These are phyloP conservation scores for Chloroclysta siterata DNA, from an alignment of 2,888 invertebrate species.

Conservation along the genomic window DNA sequence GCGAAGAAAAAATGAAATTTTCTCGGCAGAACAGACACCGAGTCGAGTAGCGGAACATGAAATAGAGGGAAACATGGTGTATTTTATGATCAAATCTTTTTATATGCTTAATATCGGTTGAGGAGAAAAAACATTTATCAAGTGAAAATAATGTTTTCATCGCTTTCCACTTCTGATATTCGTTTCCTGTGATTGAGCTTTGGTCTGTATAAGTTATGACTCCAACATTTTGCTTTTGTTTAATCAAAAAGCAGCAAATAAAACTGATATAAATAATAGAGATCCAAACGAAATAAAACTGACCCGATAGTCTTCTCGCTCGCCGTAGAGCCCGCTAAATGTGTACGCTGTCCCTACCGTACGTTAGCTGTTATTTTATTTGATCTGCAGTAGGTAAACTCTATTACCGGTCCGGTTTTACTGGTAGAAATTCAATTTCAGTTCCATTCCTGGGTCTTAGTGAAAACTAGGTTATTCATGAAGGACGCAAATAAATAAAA, in stretches of 20 bases:
- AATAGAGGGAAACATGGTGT: constrained; percentile 57
- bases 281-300: constrained; percentile 36
- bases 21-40: constrained; percentile 67
- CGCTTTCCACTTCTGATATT: constrained; percentile 14
- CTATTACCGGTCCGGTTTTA: constrained; percentile 78
- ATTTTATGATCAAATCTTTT: constrained; percentile 37
- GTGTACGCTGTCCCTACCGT: constrained; percentile 55
- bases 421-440: constrained; percentile 78
- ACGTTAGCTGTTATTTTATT: constrained; percentile 74
- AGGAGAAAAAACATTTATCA: constrained; percentile 26
- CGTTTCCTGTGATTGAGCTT: constrained; percentile 7
- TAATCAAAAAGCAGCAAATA: not conserved
- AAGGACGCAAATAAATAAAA: constrained; percentile 62
- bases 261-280: constrained; percentile 9
- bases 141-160: constrained; percentile 26
- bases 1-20: constrained; percentile 78
- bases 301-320: constrained; percentile 34
- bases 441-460: constrained; percentile 66
- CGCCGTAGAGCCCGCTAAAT: constrained; percentile 45
- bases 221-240: not conserved
- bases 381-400: constrained; percentile 77
- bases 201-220: not conserved
- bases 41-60: constrained; percentile 62
- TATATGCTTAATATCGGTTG: constrained; percentile 33
- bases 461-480: constrained; percentile 70